Percentiles rank a stretch among this genome's conserved stretches.
phyloP scores from a whole-genome alignment of 2,888 invertebrate species.

The Lithosia quadra region DNA sequence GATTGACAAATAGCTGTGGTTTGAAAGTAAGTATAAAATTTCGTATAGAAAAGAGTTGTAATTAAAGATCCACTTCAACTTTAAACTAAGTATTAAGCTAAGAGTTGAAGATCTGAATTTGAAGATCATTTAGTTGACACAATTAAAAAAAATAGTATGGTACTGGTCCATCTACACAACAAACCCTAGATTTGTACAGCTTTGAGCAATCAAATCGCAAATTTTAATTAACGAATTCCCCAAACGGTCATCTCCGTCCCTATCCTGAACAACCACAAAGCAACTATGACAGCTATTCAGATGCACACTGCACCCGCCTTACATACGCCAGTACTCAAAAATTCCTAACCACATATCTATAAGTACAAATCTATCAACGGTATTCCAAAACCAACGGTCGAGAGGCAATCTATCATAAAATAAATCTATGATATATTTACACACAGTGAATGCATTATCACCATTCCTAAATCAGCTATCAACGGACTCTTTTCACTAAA shows the following conservation, averaged over 20 bases:
- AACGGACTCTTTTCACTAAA: slow-evolving; percentile 87
- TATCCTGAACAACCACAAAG: slow-evolving; percentile 64
- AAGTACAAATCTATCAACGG: slow-evolving; percentile 55
- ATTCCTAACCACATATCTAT: slow-evolving; percentile 56
- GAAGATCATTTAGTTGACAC: not conserved
- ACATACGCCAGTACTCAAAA: slow-evolving; percentile 58
- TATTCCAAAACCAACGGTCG: slow-evolving; percentile 53
- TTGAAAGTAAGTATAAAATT: not conserved
- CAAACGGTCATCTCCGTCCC: slow-evolving; percentile 60
- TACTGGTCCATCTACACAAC: too few species aligned
- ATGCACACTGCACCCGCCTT: slow-evolving; percentile 51
- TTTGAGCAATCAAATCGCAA: slow-evolving; percentile 63
- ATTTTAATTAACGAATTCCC: slow-evolving; percentile 76
- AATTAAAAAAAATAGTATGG: not conserved
- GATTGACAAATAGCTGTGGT: not conserved
- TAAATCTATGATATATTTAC: slow-evolving; percentile 87
- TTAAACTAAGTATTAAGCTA: not conserved
- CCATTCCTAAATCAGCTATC: slow-evolving; percentile 87
- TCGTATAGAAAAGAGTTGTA: not conserved
- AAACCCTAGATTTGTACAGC: too few species aligned
- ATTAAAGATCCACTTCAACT: not conserved
- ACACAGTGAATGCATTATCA: slow-evolving; percentile 85
- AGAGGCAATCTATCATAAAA: slow-evolving; percentile 80
- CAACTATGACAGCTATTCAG: slow-evolving; percentile 73
- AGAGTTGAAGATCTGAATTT: not conserved